Evolutionary conservation across 2,797 vertebrate species (phyloP).

Genomic region (Rallus crepitans): DNA sequence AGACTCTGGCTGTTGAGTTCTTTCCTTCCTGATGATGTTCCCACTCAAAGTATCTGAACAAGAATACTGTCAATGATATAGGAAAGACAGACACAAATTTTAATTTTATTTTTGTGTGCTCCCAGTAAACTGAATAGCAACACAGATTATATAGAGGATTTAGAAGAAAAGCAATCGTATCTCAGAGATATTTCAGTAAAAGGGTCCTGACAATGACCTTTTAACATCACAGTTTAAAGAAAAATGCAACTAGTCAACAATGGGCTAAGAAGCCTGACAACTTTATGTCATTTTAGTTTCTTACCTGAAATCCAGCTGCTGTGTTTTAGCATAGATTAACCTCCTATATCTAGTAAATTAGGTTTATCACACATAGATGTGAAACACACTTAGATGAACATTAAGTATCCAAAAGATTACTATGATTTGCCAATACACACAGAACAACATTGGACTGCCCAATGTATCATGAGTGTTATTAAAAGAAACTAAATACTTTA

Average conservation of each 20-base stretch:
- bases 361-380: background rate
- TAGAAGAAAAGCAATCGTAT: background rate
- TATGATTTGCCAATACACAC: slow-evolving; percentile 45
- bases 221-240: background rate
- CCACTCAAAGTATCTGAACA: background rate
- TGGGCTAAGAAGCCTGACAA: background rate
- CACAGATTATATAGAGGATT: background rate
- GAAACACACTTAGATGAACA: slow-evolving; percentile 6
- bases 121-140: background rate
- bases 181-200: background rate
- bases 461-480: slow-evolving; percentile 33
- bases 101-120: background rate
- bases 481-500: slow-evolving; percentile 67
- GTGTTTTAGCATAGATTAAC: background rate
- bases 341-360: background rate
- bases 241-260: background rate
- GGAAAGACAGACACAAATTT: background rate
- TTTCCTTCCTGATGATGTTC: background rate
- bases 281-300: background rate
- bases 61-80: background rate
- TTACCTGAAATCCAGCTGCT: background rate
- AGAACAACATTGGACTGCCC: slow-evolving; percentile 17
- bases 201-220: background rate
- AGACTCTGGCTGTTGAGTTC: background rate
- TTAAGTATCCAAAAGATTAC: background rate